These are phyloP conservation scores for Xyliphius kryptos DNA, from an alignment of 2,113 vertebrate genomes.

Conservation along the genomic window DNA sequence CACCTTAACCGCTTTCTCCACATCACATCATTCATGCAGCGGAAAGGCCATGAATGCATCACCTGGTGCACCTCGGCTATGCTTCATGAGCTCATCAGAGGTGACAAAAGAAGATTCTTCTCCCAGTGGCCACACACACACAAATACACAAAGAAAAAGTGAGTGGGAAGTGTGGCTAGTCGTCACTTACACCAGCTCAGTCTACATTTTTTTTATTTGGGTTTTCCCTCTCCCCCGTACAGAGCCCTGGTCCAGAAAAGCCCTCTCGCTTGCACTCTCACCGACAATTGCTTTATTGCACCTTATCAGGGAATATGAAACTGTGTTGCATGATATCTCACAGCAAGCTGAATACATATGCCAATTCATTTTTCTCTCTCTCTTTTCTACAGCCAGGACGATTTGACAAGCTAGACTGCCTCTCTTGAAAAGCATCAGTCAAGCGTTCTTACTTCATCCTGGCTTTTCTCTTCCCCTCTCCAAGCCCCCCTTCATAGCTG, in stretches of 20 bases:
- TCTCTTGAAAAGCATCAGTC: slow-evolving; percentile 98
- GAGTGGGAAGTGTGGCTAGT: slow-evolving; percentile 28
- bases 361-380: slow-evolving; percentile 95
- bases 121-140: slow-evolving; percentile 10
- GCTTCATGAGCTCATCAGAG: slow-evolving; percentile 35
- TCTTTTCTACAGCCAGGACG: slow-evolving; percentile 57
- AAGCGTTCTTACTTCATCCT: slow-evolving; percentile 69
- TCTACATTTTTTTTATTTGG: too few species aligned
- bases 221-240: slow-evolving; percentile 21
- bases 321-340: slow-evolving; percentile 82
- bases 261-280: slow-evolving; percentile 57
- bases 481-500: slow-evolving; percentile 51
- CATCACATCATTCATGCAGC: too few species aligned
- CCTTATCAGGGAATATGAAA: slow-evolving; percentile 97
- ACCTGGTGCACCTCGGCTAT: slow-evolving; percentile 8
- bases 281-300: slow-evolving; percentile 84
- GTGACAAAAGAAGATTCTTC: slow-evolving; percentile 35
- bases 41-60: too few species aligned
- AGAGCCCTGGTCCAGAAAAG: slow-evolving; percentile 40
- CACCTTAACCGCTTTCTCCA: too few species aligned
- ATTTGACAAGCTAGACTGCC: slow-evolving; percentile 99
- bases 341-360: slow-evolving; percentile 82
- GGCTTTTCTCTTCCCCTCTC: slow-evolving; percentile 63
- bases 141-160: too few species aligned
- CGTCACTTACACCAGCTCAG: too few species aligned